Evolutionary conservation across 2,113 vertebrate genomes (phyloP).

Genomic region (Plecotus auritus): DNA sequence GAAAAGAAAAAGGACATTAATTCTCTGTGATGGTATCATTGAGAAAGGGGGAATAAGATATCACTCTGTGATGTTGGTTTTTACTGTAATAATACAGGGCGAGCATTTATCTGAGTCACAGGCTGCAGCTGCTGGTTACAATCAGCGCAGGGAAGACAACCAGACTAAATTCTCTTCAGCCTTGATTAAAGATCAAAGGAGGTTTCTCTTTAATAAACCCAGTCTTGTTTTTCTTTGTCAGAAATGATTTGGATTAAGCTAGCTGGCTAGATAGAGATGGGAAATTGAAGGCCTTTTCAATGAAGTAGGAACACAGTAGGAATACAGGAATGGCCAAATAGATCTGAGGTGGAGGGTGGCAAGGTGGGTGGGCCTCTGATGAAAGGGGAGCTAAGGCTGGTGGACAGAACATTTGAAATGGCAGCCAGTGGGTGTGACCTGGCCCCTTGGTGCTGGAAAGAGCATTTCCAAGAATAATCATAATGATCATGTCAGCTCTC

Average conservation of each 20-base stretch:
- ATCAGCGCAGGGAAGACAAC: constrained; percentile 52
- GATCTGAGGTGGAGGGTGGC: background rate
- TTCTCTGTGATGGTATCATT: constrained; percentile 74
- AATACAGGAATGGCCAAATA: background rate
- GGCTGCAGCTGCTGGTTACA: constrained; percentile 47
- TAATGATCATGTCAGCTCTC: background rate
- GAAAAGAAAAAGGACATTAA: constrained; percentile 71
- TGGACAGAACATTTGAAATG: background rate
- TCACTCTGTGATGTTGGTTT: constrained; percentile 4
- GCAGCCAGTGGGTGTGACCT: background rate
- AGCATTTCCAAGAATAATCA: background rate
- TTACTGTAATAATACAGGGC: constrained; percentile 45
- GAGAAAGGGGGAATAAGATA: background rate
- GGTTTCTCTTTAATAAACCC: constrained; percentile 73
- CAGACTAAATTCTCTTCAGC: constrained; percentile 68
- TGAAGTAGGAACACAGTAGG: background rate
- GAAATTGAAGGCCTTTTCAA: background rate
- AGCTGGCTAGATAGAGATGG: constrained; percentile 45
- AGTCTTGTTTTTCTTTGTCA: constrained; percentile 66
- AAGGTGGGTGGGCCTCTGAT: background rate
- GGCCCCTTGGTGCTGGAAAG: background rate
- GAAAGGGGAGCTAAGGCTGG: background rate
- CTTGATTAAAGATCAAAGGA: constrained; percentile 67
- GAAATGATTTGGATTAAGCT: constrained; percentile 66
- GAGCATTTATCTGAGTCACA: constrained; percentile 43